phyloP scores from a whole-genome alignment of 1,140 invertebrate genomes.

The Ptiloglossa arizonensis region DNA sequence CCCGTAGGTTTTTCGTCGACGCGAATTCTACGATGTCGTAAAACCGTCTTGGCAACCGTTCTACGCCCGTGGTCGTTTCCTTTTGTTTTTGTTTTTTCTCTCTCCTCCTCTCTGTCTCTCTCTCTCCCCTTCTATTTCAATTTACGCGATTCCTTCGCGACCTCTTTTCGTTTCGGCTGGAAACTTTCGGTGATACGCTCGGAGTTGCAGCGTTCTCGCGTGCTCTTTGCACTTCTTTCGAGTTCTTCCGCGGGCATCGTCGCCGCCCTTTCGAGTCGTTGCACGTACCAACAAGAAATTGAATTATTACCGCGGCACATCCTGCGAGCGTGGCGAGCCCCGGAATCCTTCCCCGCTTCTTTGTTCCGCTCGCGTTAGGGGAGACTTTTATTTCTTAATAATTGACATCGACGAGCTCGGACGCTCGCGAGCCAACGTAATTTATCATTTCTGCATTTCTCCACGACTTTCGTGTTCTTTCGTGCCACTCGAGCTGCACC shows the following conservation, averaged over 20 bases:
- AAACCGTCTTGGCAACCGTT: not conserved
- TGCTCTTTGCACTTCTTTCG: not conserved
- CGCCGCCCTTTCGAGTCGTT: not conserved
- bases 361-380: not conserved
- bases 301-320: constrained; percentile 11
- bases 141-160: not conserved
- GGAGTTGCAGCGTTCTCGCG: not conserved
- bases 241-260: not conserved
- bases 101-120: too few species aligned
- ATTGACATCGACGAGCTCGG: constrained; percentile 14
- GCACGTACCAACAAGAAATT: constrained; percentile 17
- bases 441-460: constrained; percentile 40
- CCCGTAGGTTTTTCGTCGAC: not conserved
- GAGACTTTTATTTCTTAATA: constrained; percentile 30
- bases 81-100: too few species aligned
- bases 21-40: not conserved
- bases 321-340: too few species aligned
- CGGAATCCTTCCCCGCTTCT: not conserved
- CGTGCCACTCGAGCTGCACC: constrained; percentile 8
- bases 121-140: not conserved
- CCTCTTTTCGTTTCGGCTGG: not conserved
- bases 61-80: too few species aligned
- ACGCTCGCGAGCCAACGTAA: not conserved
- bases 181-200: constrained; percentile 2
- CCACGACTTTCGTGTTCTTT: constrained; percentile 21